phyloP scores from a whole-genome alignment of 1,140 invertebrate species.

The Camponotus vicinus region DNA sequence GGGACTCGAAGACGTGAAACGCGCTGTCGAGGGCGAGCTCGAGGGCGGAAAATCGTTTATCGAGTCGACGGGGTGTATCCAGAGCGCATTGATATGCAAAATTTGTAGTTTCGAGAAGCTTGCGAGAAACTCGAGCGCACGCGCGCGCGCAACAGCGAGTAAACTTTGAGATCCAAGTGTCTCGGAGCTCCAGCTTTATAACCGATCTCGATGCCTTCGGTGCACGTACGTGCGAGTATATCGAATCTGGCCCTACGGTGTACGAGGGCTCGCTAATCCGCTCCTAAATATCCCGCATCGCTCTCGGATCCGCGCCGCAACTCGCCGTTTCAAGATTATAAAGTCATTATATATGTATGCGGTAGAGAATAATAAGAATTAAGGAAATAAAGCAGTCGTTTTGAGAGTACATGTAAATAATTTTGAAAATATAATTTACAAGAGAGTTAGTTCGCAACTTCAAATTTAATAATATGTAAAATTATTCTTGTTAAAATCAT shows the following conservation, averaged over 20 bases:
- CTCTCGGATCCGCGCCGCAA: slow-evolving; percentile 23
- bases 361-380: slow-evolving; percentile 1
- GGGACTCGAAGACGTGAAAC: slow-evolving; percentile 25
- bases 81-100: slow-evolving; percentile 77
- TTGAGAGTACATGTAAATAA: background rate
- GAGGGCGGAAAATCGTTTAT: slow-evolving; percentile 67
- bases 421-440: slow-evolving; percentile 1
- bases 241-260: background rate
- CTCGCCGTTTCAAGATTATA: slow-evolving; percentile 8
- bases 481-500: background rate
- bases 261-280: slow-evolving; percentile 33
- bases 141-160: slow-evolving; percentile 44
- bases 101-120: slow-evolving; percentile 78
- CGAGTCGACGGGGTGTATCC: slow-evolving; percentile 68
- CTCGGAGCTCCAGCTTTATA: slow-evolving; percentile 59
- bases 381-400: background rate
- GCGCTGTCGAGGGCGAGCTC: background rate
- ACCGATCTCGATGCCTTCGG: slow-evolving; percentile 55
- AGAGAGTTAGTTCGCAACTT: background rate
- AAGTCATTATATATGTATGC: background rate
- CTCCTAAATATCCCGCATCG: slow-evolving; percentile 57
- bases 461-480: background rate
- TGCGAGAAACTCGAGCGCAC: slow-evolving; percentile 59
- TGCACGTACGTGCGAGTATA: slow-evolving; percentile 23
- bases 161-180: slow-evolving; percentile 72